Evolutionary conservation across 1,140 invertebrate species (phyloP).

Genomic region (Leptestheria dahalacensis): DNA sequence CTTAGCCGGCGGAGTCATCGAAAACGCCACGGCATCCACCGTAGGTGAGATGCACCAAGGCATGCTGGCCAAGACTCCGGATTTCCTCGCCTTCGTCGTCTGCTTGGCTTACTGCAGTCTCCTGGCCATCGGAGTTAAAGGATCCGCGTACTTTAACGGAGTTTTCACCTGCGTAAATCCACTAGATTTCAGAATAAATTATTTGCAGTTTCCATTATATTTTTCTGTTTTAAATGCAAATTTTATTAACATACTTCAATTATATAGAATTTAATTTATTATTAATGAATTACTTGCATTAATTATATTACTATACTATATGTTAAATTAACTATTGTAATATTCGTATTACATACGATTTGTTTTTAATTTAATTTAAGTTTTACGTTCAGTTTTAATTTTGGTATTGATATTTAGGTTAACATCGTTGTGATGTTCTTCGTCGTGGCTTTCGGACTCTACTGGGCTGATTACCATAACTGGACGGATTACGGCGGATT

Average conservation of each 20-base stretch:
- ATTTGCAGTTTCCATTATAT: not conserved
- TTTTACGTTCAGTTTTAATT: not conserved
- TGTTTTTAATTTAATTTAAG: too few relatives aligned
- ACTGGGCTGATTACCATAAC: constrained; percentile 59
- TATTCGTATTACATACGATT: too few relatives aligned
- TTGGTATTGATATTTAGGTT: constrained; percentile 18
- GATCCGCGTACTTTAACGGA: constrained; percentile 68
- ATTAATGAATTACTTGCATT: too few relatives aligned
- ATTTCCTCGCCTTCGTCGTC: constrained; percentile 59
- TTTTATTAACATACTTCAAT: too few relatives aligned
- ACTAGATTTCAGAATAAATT: not conserved
- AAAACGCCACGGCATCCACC: constrained; percentile 54
- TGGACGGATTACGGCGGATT: constrained; percentile 62
- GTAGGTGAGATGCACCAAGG: constrained; percentile 56
- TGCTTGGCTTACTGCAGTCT: constrained; percentile 54
- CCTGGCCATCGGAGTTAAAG: constrained; percentile 41
- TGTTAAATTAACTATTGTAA: too few relatives aligned
- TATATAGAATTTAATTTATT: too few relatives aligned
- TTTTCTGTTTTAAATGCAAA: not conserved
- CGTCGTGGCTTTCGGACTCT: constrained; percentile 60
- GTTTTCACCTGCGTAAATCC: constrained; percentile 63
- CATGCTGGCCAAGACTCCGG: constrained; percentile 55
- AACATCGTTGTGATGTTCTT: constrained; percentile 24
- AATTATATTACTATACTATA: too few relatives aligned
- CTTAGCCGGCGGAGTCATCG: constrained; percentile 56